Conservation (phyloP, 2,888 invertebrate species). For the Eristalinus aeneus region DNA sequence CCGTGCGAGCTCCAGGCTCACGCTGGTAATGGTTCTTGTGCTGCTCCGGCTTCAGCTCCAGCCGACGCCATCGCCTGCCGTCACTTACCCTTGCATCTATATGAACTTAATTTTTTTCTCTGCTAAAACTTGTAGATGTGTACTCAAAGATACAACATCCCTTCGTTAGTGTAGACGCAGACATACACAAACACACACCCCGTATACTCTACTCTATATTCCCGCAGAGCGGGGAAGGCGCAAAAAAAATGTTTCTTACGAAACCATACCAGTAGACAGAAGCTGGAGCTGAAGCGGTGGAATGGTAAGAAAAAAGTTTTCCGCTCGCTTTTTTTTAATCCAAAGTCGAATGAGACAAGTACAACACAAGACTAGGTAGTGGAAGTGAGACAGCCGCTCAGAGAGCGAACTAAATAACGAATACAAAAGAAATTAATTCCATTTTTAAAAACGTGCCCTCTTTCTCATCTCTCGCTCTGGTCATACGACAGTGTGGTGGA, state of each 20-base stretch:
- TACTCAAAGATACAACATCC: slow-evolving; percentile 70
- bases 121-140: slow-evolving; percentile 69
- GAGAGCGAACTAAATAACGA: slow-evolving; percentile 74
- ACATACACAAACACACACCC: slow-evolving; percentile 17
- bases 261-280: slow-evolving; percentile 69
- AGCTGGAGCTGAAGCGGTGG: slow-evolving; percentile 39
- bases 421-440: slow-evolving; percentile 80
- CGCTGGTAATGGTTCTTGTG: not conserved
- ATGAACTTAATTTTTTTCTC: slow-evolving; percentile 70
- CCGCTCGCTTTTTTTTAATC: slow-evolving; percentile 59
- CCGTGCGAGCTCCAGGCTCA: not conserved
- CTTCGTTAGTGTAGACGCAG: slow-evolving; percentile 65
- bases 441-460: slow-evolving; percentile 74
- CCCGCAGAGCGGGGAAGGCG: slow-evolving; percentile 5
- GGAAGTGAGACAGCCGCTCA: slow-evolving; percentile 48
- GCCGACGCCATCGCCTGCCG: slow-evolving; percentile 13
- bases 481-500: slow-evolving; percentile 64
- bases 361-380: slow-evolving; percentile 51
- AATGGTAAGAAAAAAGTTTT: slow-evolving; percentile 45
- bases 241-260: slow-evolving; percentile 63
- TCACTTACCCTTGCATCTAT: slow-evolving; percentile 66
- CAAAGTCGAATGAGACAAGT: slow-evolving; percentile 61
- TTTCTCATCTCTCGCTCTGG: slow-evolving; percentile 62
- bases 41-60: not conserved
- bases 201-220: not conserved